Conservation (phyloP, 2,113 vertebrate genomes). For the Microtus richardsoni region DNA sequence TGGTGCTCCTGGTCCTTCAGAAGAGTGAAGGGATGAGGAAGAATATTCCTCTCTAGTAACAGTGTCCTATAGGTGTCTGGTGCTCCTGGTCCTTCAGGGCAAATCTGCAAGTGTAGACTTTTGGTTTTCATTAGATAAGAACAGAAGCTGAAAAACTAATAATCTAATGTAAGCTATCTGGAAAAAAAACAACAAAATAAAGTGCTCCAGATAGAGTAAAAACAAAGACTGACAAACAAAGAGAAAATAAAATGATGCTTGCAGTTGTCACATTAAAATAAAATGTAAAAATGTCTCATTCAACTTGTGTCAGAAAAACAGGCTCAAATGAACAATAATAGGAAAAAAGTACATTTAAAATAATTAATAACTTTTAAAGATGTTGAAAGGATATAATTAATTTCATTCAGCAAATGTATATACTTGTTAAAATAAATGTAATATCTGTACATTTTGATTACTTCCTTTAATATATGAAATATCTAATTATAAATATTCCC, state of each 20-base stretch:
- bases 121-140: background rate
- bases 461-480: background rate
- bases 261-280: background rate
- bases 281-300: background rate
- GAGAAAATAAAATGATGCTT: background rate
- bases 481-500: background rate
- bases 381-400: background rate
- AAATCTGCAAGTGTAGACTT: background rate
- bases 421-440: background rate
- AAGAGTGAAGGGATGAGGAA: no score
- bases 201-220: background rate
- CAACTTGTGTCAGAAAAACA: background rate
- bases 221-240: background rate
- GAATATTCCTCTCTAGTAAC: background rate
- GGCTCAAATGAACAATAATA: background rate
- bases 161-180: background rate
- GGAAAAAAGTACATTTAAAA: background rate
- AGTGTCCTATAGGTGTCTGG: background rate
- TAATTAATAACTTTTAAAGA: slow-evolving; percentile 41
- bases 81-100: background rate
- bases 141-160: background rate
- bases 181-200: background rate
- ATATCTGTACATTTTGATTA: background rate
- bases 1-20: background rate
- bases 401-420: background rate